Evolutionary conservation across 2,797 vertebrate species (phyloP).

Genomic region (Momotus momota): DNA sequence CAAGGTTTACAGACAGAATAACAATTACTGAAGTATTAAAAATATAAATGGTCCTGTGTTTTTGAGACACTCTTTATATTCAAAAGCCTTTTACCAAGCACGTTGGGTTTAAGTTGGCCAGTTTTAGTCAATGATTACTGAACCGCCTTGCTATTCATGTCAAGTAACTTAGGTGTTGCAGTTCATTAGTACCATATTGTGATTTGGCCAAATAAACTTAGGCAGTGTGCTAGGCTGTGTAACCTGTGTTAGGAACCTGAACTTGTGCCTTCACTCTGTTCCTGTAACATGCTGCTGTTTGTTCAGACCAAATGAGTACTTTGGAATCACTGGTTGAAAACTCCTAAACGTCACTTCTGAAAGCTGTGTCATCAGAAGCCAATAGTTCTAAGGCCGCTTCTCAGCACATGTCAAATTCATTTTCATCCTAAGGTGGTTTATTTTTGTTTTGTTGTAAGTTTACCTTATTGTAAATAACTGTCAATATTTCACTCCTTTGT

Average conservation of each 20-base stretch:
- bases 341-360: background rate
- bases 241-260: background rate
- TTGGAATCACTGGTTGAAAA: background rate
- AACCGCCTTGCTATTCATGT: background rate
- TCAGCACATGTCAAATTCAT: background rate
- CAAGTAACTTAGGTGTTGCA: background rate
- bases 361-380: background rate
- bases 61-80: background rate
- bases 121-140: background rate
- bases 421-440: background rate
- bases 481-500: background rate
- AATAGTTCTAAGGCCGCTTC: background rate
- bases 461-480: background rate
- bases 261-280: background rate
- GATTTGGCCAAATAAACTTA: background rate
- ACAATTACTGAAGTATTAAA: background rate
- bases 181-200: background rate
- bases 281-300: background rate
- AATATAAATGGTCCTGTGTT: background rate
- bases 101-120: background rate
- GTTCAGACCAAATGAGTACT: background rate
- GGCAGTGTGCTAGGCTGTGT: background rate
- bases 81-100: background rate
- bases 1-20: background rate
- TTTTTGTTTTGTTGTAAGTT: background rate